Percentiles rank a stretch among this genome's conserved stretches.
Evolutionary conservation across 30 jellyfish, hydroid and myxozoan species (phyloP).

Genomic region (Pelagia noctiluca): DNA sequence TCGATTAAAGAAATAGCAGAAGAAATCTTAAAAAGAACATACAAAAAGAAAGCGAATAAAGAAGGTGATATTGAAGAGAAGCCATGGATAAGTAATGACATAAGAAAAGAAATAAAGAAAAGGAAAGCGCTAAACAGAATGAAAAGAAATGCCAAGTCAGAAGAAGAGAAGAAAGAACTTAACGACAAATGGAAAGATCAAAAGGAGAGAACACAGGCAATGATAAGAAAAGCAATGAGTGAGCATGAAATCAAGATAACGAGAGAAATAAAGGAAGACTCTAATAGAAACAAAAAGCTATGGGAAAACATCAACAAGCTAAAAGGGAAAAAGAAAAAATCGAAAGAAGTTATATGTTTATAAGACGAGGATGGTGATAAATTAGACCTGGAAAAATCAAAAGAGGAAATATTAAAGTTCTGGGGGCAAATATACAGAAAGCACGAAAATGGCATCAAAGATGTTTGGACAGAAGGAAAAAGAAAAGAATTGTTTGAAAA

Average conservation of each 20-base stretch:
- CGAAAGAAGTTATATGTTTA: background rate
- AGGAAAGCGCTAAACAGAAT: background rate
- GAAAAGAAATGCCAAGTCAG: background rate
- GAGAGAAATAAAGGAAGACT: background rate
- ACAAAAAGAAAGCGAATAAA: background rate
- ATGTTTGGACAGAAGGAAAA: background rate
- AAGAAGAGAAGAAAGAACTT: background rate
- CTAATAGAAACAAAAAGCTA: background rate
- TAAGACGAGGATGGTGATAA: background rate
- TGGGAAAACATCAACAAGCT: slow-evolving; percentile 3
- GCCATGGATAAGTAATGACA: background rate
- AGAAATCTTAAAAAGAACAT: background rate
- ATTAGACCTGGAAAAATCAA: background rate
- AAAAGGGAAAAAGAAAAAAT: background rate
- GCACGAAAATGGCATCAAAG: background rate
- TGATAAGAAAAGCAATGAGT: background rate
- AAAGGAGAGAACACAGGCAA: background rate
- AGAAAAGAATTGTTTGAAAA: too few relatives aligned
- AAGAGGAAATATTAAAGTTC: background rate
- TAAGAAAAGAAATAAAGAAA: slow-evolving; percentile 1
- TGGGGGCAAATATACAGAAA: background rate
- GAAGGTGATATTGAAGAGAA: background rate
- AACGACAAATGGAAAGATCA: background rate
- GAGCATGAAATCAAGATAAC: slow-evolving; percentile 2
- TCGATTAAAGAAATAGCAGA: background rate